phyloP scores from a whole-genome alignment of 2,888 invertebrate species.

The Lingula anatina region DNA sequence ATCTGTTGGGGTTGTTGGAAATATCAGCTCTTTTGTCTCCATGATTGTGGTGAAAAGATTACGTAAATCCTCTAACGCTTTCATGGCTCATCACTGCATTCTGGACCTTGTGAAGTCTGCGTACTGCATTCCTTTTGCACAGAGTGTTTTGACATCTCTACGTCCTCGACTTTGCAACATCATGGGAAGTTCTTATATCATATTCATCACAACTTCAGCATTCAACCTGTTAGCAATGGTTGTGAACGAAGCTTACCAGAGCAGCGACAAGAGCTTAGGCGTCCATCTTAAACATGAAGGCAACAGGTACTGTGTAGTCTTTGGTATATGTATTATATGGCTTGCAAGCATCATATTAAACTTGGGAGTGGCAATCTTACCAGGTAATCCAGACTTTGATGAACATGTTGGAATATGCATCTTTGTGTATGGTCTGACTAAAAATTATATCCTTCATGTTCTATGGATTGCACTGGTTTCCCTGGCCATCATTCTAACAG shows the following conservation, averaged over 20 bases:
- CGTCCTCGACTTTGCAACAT: conserved; percentile 62
- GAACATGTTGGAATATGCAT: conserved; percentile 80
- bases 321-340: conserved; percentile 91
- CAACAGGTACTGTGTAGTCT: conserved; percentile 67
- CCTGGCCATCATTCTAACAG: conserved; percentile 76
- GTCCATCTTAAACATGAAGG: conserved; percentile 7
- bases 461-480: conserved; percentile 85
- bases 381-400: conserved; percentile 38
- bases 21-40: conserved; percentile 23
- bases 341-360: conserved; percentile 86
- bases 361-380: conserved; percentile 61
- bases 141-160: conserved; percentile 25
- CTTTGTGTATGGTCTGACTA: conserved; percentile 77
- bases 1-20: conserved; percentile 33
- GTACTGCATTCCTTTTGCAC: conserved; percentile 43
- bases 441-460: conserved; percentile 85
- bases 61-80: conserved; percentile 39
- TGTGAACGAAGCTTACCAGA: conserved; percentile 47
- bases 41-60: conserved; percentile 26
- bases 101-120: conserved; percentile 42
- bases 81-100: conserved; percentile 44
- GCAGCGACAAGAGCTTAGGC: conserved; percentile 21
- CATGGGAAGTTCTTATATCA: conserved; percentile 80
- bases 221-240: conserved; percentile 71
- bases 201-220: conserved; percentile 82